Evolutionary conservation across 2,888 invertebrate species (phyloP).

Genomic region (Xestobium rufovillosum): DNA sequence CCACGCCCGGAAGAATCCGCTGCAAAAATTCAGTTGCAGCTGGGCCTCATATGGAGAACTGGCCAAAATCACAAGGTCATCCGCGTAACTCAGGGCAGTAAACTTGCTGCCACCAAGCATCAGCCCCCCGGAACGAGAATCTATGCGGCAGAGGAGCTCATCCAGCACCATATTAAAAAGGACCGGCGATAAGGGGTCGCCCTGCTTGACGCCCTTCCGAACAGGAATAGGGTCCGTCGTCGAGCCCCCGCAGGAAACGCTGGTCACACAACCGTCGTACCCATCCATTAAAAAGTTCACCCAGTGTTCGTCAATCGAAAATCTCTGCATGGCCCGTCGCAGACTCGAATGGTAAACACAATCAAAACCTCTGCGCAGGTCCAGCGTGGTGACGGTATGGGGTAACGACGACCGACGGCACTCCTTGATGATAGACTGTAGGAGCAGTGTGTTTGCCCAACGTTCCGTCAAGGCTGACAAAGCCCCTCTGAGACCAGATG

Average conservation of each 20-base stretch:
- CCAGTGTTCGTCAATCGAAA: background rate
- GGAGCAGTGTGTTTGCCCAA: conserved; percentile 1
- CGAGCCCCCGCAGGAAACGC: background rate
- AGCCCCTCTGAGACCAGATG: too few species aligned
- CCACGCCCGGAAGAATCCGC: background rate
- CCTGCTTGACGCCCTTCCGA: background rate
- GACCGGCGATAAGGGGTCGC: conserved; percentile 1
- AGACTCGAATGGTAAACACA: background rate
- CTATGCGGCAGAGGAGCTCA: background rate
- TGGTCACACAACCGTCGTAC: background rate
- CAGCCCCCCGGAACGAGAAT: background rate
- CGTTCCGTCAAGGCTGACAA: too few species aligned
- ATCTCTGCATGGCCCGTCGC: background rate
- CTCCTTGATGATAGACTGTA: background rate
- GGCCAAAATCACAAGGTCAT: background rate
- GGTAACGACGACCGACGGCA: background rate
- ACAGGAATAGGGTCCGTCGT: background rate
- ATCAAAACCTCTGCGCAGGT: conserved; percentile 1
- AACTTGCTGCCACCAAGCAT: background rate
- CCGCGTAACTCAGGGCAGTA: background rate
- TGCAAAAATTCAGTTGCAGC: background rate
- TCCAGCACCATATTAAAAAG: background rate
- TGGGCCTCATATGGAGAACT: background rate
- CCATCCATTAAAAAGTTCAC: conserved; percentile 1
- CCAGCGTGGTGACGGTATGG: background rate